Conservation (phyloP, 2,113 vertebrate genomes). For the Sturnira hondurensis region DNA sequence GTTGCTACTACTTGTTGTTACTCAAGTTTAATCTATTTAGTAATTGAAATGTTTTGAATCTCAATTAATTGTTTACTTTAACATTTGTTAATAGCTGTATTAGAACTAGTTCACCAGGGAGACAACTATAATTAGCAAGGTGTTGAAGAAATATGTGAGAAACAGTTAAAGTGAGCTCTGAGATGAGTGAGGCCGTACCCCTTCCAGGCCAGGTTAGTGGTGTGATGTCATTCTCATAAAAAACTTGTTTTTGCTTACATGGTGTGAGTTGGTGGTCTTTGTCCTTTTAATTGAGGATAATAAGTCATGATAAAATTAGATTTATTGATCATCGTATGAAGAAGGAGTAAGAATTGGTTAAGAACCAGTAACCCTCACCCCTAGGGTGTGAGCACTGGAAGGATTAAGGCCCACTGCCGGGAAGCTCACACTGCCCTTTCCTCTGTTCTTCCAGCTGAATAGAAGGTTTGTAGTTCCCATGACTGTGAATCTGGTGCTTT, state of each 20-base stretch:
- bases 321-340: constrained; percentile 42
- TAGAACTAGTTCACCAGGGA: constrained; percentile 9
- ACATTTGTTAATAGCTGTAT: background rate
- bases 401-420: constrained; percentile 72
- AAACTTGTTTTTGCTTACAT: constrained; percentile 1
- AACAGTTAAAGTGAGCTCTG: background rate
- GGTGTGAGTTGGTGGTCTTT: constrained; percentile 37
- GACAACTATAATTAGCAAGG: constrained; percentile 7
- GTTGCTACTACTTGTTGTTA: background rate
- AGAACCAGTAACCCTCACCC: constrained; percentile 57
- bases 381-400: constrained; percentile 42
- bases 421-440: constrained; percentile 64
- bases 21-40: background rate
- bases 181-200: background rate
- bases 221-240: background rate
- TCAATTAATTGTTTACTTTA: constrained; percentile 17
- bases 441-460: constrained; percentile 64
- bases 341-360: constrained; percentile 29
- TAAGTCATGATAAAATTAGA: constrained; percentile 48
- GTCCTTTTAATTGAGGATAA: constrained; percentile 37
- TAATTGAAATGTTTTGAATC: background rate
- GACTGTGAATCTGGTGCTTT: constrained; percentile 61
- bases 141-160: background rate
- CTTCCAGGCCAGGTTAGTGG: background rate
- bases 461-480: constrained; percentile 69